These are phyloP conservation scores for Ochlodes sylvanus DNA, from an alignment of 2,888 invertebrate species.

Conservation along the genomic window DNA sequence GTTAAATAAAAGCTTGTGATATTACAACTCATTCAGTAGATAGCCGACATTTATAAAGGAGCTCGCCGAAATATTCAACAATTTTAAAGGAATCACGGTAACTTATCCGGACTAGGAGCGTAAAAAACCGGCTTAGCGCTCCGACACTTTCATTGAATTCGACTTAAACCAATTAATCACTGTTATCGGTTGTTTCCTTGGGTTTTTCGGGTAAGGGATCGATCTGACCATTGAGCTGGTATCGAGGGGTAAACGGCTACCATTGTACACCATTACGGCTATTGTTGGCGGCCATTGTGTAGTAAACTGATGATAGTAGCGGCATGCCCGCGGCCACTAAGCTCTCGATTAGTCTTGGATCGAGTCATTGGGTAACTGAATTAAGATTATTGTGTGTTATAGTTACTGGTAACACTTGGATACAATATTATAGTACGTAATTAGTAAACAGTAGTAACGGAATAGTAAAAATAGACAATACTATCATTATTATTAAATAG, in stretches of 20 bases:
- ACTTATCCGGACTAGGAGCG: constrained; percentile 32
- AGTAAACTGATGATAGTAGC: constrained; percentile 71
- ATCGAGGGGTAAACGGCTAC: constrained; percentile 67
- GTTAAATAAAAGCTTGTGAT: no score
- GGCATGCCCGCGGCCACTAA: constrained; percentile 58
- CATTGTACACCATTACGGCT: constrained; percentile 62
- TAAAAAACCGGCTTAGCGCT: constrained; percentile 60
- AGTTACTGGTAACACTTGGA: no score
- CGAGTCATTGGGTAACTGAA: constrained; percentile 1
- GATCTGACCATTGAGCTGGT: constrained; percentile 69
- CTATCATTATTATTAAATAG: no score
- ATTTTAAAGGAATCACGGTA: constrained; percentile 20
- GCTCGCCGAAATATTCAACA: constrained; percentile 8
- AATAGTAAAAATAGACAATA: no score
- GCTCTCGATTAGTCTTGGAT: constrained; percentile 74
- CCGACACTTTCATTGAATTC: constrained; percentile 78
- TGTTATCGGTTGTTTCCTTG: constrained; percentile 78
- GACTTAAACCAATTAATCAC: constrained; percentile 83
- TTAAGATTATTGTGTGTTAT: constrained; percentile 1
- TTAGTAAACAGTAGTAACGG: no score
- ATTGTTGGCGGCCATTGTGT: constrained; percentile 72
- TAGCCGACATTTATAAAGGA: constrained; percentile 1
- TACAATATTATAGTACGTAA: no score
- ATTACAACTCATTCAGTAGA: no score
- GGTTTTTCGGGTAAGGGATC: constrained; percentile 71